Percentiles rank a stretch among this genome's conserved stretches.
These are phyloP conservation scores for Paguma larvata DNA, from an alignment of 2,797 vertebrate species.

Conservation along the genomic window DNA sequence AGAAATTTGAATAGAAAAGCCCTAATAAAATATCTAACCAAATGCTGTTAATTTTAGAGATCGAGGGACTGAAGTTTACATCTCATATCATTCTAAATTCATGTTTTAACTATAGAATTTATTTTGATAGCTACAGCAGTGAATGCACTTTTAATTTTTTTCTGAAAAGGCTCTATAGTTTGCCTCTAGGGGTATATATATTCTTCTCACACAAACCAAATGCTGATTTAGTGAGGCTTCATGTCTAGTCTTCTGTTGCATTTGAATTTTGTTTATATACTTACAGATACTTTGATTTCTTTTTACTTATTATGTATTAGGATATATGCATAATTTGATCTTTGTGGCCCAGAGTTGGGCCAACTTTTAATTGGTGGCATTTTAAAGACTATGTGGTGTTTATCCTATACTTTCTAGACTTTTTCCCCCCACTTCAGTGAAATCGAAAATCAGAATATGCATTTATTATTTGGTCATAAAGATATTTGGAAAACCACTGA, in stretches of 20 bases:
- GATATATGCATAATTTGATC: not conserved
- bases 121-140: not conserved
- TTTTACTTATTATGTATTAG: not conserved
- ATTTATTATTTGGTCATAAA: not conserved
- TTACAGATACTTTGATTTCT: constrained; percentile 2
- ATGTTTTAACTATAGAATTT: not conserved
- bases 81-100: not conserved
- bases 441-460: not conserved
- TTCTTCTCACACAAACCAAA: not conserved
- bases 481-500: not conserved
- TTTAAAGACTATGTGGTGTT: not conserved
- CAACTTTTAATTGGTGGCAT: not conserved
- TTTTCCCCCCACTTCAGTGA: not conserved
- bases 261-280: constrained; percentile 4
- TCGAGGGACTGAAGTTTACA: not conserved
- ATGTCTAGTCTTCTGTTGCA: not conserved
- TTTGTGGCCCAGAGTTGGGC: not conserved
- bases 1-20: not conserved
- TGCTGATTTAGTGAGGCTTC: not conserved
- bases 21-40: not conserved
- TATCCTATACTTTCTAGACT: not conserved
- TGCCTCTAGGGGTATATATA: not conserved
- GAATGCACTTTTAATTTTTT: constrained; percentile 6
- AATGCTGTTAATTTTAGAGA: not conserved
- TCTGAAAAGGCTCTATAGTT: not conserved